These are phyloP conservation scores for Bombus sibiricus DNA, from an alignment of 1,140 invertebrate genomes.

Conservation along the genomic window DNA sequence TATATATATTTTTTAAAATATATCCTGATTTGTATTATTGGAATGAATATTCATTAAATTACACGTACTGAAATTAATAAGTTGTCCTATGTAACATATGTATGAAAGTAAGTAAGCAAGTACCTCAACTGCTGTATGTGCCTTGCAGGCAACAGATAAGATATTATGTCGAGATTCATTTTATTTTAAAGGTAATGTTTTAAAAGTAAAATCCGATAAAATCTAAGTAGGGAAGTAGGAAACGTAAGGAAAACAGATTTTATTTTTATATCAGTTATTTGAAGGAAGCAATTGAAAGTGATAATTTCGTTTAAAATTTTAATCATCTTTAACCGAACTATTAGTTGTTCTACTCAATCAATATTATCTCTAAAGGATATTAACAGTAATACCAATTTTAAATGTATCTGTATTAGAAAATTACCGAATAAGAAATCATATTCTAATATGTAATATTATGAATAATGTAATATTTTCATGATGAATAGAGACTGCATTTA, in stretches of 20 bases:
- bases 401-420: not conserved
- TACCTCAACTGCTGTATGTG: not conserved
- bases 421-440: not conserved
- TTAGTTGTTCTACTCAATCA: too few species aligned
- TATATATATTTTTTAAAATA: not conserved
- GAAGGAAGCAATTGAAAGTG: not conserved
- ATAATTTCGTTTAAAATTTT: not conserved
- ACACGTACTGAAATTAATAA: not conserved
- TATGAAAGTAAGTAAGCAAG: not conserved
- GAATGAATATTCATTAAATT: not conserved
- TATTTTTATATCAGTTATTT: not conserved
- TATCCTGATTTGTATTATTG: not conserved
- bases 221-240: not conserved
- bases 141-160: not conserved
- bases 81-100: not conserved
- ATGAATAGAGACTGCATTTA: not conserved
- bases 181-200: not conserved
- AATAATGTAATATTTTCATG: not conserved
- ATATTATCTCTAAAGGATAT: not conserved
- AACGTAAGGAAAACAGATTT: not conserved
- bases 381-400: not conserved
- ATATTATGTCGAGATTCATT: not conserved
- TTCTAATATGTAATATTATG: too few species aligned
- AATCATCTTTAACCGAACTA: not conserved
- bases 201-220: too few species aligned